phyloP scores from a whole-genome alignment of 2,113 vertebrate species.

The Antennarius striatus region DNA sequence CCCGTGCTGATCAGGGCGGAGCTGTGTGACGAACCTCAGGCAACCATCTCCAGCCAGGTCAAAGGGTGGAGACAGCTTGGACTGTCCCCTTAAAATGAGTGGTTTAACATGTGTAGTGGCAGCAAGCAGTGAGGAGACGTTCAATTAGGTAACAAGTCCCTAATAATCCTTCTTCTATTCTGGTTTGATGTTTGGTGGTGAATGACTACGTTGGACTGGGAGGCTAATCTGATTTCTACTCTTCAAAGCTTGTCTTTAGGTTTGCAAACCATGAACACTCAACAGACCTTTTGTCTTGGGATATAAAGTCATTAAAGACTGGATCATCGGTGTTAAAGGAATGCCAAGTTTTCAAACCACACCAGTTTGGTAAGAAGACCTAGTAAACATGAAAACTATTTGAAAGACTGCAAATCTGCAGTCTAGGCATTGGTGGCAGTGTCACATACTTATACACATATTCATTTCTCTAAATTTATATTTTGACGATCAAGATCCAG shows the following conservation, averaged over 20 bases:
- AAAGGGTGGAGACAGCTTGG: conserved; percentile 27
- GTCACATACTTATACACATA: too few relatives aligned
- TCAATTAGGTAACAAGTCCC: conserved; percentile 7
- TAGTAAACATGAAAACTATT: too few relatives aligned
- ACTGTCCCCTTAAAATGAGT: conserved; percentile 27
- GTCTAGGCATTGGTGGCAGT: too few relatives aligned
- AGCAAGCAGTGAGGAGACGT: conserved; percentile 2
- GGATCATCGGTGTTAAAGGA: too few relatives aligned
- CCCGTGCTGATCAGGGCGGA: not conserved
- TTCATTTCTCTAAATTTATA: too few relatives aligned
- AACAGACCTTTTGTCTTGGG: too few relatives aligned
- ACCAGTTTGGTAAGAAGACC: too few relatives aligned
- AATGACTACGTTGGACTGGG: not conserved
- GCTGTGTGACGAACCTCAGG: conserved; percentile 18
- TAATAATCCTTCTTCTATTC: conserved; percentile 5
- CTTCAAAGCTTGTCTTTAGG: conserved; percentile 9
- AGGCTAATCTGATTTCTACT: not conserved
- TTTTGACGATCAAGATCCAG: too few relatives aligned
- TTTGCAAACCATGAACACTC: not conserved
- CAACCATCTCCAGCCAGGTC: conserved; percentile 7
- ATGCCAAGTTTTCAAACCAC: too few relatives aligned
- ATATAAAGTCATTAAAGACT: too few relatives aligned
- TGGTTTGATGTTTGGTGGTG: not conserved
- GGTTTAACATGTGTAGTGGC: conserved; percentile 8
- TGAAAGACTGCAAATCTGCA: too few relatives aligned